These are phyloP conservation scores for Python bivittatus DNA, from an alignment of 2,113 vertebrate genomes.

Conservation along the genomic window DNA sequence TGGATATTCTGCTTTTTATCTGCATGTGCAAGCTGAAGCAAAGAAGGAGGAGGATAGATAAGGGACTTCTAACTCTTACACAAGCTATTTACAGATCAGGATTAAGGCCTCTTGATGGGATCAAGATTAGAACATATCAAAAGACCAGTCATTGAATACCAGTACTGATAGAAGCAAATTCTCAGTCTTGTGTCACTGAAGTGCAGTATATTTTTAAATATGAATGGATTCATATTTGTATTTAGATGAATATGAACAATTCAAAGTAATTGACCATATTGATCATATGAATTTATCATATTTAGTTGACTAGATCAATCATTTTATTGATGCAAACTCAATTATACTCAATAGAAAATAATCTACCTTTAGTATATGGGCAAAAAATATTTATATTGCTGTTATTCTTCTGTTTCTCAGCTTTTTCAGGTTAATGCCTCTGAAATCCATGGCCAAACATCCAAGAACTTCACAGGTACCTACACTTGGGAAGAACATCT, in stretches of 20 bases:
- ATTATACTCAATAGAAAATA: neutral
- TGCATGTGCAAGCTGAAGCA: conserved; percentile 28
- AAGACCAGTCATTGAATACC: conserved; percentile 14
- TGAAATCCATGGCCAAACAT: neutral
- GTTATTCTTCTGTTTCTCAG: neutral
- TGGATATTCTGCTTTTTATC: conserved; percentile 26
- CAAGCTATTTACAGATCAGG: conserved; percentile 20
- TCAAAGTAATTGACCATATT: neutral
- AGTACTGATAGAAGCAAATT: conserved; percentile 12
- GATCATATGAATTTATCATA: neutral
- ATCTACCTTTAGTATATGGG: neutral
- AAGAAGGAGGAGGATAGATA: conserved; percentile 44
- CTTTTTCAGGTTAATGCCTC: neutral
- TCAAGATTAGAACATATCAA: conserved; percentile 51
- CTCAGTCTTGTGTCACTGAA: neutral
- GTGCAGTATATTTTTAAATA: conserved; percentile 9
- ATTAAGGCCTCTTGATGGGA: conserved; percentile 48
- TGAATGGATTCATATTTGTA: neutral
- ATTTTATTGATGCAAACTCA: conserved; percentile 12
- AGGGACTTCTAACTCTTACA: conserved; percentile 33
- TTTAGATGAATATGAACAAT: neutral
- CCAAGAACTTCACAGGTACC: neutral
- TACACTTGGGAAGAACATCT: neutral
- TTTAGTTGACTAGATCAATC: neutral
- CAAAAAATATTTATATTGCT: neutral